Evolutionary conservation across 1,140 invertebrate genomes (phyloP).

Genomic region (Apis laboriosa): DNA sequence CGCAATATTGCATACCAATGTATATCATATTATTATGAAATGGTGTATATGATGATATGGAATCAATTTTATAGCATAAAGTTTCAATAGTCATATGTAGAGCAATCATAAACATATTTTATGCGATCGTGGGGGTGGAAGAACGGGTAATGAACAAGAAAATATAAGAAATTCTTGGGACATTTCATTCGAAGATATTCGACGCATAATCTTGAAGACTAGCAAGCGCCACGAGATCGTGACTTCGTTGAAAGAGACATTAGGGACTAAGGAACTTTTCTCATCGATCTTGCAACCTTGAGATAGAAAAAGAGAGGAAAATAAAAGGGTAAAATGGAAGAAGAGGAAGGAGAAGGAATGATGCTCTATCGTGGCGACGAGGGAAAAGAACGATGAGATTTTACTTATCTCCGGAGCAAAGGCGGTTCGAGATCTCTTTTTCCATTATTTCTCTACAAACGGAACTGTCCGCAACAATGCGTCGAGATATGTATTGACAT

Average conservation of each 20-base stretch:
- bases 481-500: neutral
- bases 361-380: neutral
- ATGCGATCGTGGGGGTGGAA: neutral
- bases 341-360: neutral
- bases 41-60: neutral
- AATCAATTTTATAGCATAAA: neutral
- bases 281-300: conserved; percentile 39
- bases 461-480: neutral
- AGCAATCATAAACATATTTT: neutral
- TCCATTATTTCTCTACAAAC: neutral
- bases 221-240: too few species aligned
- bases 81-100: neutral
- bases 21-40: neutral
- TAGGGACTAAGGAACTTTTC: conserved; percentile 37
- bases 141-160: conserved; percentile 12
- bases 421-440: neutral
- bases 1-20: neutral
- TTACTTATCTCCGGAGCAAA: conserved; percentile 4
- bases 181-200: conserved; percentile 15
- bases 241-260: conserved; percentile 39
- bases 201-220: conserved; percentile 34
- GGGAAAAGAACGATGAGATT: conserved; percentile 8
- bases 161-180: conserved; percentile 22
- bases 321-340: neutral
- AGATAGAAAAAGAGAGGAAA: neutral